Evolutionary conservation across 2,113 vertebrate species (phyloP), one percentile per base, ranked within the genome.

Genomic region (Jacana jacana): DNA sequence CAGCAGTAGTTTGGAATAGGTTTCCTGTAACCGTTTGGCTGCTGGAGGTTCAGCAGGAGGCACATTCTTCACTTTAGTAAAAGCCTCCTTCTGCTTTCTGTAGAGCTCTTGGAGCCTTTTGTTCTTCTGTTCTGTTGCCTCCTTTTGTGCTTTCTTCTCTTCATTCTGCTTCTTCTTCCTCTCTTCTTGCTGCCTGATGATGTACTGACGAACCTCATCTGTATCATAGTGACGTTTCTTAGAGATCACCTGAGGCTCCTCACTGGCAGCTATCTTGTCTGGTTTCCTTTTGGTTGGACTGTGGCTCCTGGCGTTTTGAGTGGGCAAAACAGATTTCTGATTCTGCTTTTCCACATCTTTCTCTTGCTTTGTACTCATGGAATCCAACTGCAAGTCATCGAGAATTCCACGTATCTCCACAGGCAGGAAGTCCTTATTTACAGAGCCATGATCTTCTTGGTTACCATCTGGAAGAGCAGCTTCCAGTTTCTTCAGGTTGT

Each of bases 101-200:
- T 99, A 99, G 58, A 99, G 99, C 92, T 99, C 99, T 85, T 99
- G 98, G 22, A 99, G 97, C n/a, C 99, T 98, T 95, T 99, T 98
- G 92, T 98, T 98, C 94, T 98, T 98, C 89, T 98, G 98, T 65
- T 98, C 98, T 5, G 98, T 98, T 51, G 98, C 99, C 95, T 99
- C 99, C 57, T 97, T 98, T 85, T 98, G 98, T 27, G 98, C 98
- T 73, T 98, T 98, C 94, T 98, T 99, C 95, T 99, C 99, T 81
- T 99, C 99, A 4, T 95, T 98, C 82, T 99, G 99, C 68, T 97
- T 98, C 95, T 97, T 99, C 88, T 98, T 99, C 81, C 99, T 98
- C 69, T 99, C 99, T 86, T 99, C 99, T 96, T 99, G 98, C 88
- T 99, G 99, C 87, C 98, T 98, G 75, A 98, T 97, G 77, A 99